Conservation (phyloP, 2,888 invertebrate species). For the Lottia gigantea region DNA sequence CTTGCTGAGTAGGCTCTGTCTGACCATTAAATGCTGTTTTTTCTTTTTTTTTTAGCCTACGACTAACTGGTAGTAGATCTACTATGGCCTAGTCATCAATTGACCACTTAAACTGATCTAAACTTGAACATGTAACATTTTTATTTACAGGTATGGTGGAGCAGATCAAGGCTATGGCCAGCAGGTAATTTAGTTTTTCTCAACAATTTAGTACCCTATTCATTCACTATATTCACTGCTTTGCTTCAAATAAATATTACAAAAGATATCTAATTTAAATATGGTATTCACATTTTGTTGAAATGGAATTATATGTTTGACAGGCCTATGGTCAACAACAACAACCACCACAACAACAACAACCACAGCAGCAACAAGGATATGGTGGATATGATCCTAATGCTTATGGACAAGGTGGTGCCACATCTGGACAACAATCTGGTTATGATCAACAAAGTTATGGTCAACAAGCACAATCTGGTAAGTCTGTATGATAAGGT, state of each 20-base stretch:
- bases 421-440: background rate
- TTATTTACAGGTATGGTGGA: background rate
- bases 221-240: background rate
- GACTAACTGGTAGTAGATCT: no score
- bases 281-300: no score
- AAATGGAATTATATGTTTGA: background rate
- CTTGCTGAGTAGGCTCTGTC: no score
- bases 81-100: no score
- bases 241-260: no score
- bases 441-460: slow-evolving; percentile 23
- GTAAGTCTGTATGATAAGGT: background rate
- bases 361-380: background rate
- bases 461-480: slow-evolving; percentile 28
- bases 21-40: no score
- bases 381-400: background rate
- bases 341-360: background rate
- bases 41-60: no score
- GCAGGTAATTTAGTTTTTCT: background rate
- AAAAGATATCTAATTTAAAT: no score
- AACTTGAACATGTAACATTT: background rate
- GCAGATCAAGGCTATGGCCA: background rate
- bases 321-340: background rate
- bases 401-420: background rate
- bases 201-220: background rate
- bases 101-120: no score